phyloP scores from a whole-genome alignment of 92 coral and sea anemone genomes.

The Hydrozoanthus gracilis region DNA sequence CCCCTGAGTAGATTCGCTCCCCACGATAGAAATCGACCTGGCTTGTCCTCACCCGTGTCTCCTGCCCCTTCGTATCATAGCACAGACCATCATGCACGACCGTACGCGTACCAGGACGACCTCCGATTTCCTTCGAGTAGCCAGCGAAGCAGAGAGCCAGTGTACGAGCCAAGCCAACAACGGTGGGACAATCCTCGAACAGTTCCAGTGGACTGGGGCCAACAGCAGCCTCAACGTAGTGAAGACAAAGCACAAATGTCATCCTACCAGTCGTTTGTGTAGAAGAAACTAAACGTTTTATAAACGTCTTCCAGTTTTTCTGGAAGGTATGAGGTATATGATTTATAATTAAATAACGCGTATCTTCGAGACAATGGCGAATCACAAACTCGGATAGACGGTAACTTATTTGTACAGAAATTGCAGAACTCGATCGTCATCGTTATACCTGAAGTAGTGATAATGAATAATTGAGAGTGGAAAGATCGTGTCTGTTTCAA shows the following conservation, averaged over 20 bases:
- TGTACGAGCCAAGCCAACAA: slow-evolving; percentile 39
- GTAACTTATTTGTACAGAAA: slow-evolving; percentile 38
- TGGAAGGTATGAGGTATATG: not conserved
- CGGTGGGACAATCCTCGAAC: slow-evolving; percentile 46
- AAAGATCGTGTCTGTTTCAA: not conserved
- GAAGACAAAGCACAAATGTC: slow-evolving; percentile 66
- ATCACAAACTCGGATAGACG: slow-evolving; percentile 36
- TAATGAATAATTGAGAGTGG: not conserved
- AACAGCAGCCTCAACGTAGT: slow-evolving; percentile 24
- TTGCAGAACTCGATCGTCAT: not conserved
- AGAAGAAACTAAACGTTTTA: not conserved
- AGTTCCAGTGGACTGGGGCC: slow-evolving; percentile 49
- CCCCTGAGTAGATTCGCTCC: slow-evolving; percentile 44
- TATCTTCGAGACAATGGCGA: slow-evolving; percentile 14
- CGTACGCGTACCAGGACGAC: not conserved
- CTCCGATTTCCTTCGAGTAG: not conserved
- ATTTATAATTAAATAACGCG: not conserved
- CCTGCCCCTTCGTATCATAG: slow-evolving; percentile 95
- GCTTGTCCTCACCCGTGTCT: slow-evolving; percentile 72
- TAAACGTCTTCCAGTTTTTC: not conserved
- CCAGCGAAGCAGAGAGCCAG: slow-evolving; percentile 43
- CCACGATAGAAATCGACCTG: slow-evolving; percentile 18
- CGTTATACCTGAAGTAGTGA: not conserved
- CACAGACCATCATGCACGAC: slow-evolving; percentile 50
- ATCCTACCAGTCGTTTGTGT: slow-evolving; percentile 82